Conservation (phyloP, 30 jellyfish, hydroid and myxozoan species). For the Chironex yamaguchii region DNA sequence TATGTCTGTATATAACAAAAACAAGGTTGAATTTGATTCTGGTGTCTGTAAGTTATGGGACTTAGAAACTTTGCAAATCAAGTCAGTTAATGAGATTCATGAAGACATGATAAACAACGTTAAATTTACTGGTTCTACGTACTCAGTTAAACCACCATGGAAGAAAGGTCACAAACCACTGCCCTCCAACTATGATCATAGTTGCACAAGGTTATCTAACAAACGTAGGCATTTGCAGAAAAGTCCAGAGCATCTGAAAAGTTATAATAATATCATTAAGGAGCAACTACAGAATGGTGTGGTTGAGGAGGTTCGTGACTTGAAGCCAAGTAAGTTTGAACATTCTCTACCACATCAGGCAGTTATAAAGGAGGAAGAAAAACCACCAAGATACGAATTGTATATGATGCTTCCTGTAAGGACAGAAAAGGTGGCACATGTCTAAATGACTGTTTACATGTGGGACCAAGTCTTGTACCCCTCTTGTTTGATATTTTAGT, state of each 20-base stretch:
- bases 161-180: slow-evolving; percentile 51
- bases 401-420: neutral
- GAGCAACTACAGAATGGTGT: neutral
- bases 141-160: slow-evolving; percentile 38
- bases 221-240: no score
- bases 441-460: neutral
- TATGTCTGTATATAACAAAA: no score
- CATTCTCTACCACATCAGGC: neutral
- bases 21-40: no score
- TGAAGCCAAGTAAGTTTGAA: neutral
- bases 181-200: slow-evolving; percentile 2
- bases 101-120: neutral
- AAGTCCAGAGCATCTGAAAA: neutral
- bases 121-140: slow-evolving; percentile 4
- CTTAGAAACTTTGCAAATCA: neutral
- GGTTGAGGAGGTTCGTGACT: neutral
- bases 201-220: slow-evolving; percentile 38
- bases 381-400: neutral
- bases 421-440: neutral
- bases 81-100: neutral
- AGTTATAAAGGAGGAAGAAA: neutral
- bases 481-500: neutral
- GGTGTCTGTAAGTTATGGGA: neutral
- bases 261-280: neutral
- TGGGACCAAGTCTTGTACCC: neutral